phyloP scores from a whole-genome alignment of 2,888 invertebrate species.

The Anoncus sp. region DNA sequence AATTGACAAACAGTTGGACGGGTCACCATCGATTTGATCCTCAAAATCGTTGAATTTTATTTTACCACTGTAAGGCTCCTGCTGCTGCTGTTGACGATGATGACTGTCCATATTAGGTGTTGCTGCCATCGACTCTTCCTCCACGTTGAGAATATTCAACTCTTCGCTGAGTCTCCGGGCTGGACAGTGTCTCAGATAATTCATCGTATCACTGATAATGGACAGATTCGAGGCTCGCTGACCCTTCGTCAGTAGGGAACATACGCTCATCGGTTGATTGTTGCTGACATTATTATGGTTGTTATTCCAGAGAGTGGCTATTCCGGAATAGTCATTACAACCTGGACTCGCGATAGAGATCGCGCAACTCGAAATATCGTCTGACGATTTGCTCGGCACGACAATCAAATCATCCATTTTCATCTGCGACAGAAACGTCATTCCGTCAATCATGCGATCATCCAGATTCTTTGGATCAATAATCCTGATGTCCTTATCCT shows the following conservation, averaged over 20 bases:
- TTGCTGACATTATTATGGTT: neutral
- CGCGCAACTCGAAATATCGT: conserved; percentile 34
- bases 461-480: conserved; percentile 76
- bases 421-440: conserved; percentile 76
- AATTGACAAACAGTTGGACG: conserved; percentile 63
- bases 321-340: conserved; percentile 68
- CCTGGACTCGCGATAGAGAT: conserved; percentile 43
- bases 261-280: conserved; percentile 49
- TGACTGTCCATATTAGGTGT: neutral
- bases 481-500: conserved; percentile 78
- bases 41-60: conserved; percentile 73
- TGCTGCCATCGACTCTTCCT: conserved; percentile 39
- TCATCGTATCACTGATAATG: conserved; percentile 71
- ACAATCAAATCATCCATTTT: conserved; percentile 79
- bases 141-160: conserved; percentile 67
- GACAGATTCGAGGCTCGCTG: conserved; percentile 65
- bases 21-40: conserved; percentile 61
- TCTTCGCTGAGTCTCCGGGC: conserved; percentile 69
- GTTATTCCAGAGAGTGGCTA: conserved; percentile 65
- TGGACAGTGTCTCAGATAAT: conserved; percentile 72
- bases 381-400: conserved; percentile 61
- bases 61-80: conserved; percentile 58
- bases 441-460: conserved; percentile 75
- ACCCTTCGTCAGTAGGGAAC: conserved; percentile 69
- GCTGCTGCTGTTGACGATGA: conserved; percentile 28